A percentile compares a stretch with the other conserved stretches of the same genome.
These are phyloP conservation scores for Spea bombifrons DNA, from an alignment of 2,113 vertebrate species.

Conservation along the genomic window DNA sequence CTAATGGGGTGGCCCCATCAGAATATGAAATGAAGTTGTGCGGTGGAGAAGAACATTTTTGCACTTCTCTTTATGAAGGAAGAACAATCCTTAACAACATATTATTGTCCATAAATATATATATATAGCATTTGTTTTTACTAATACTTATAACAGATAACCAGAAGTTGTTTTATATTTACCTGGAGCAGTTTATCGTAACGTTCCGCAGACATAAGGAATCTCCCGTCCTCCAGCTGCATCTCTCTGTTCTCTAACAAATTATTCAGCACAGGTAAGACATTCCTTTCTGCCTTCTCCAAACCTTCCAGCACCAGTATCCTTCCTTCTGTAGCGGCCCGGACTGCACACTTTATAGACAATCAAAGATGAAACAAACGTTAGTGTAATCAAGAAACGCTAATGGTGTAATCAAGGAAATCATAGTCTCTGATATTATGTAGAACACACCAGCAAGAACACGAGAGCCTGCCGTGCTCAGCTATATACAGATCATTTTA, in stretches of 20 bases:
- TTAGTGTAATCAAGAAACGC: constrained; percentile 2
- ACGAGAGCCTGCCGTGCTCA: no score
- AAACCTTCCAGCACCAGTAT: constrained; percentile 91
- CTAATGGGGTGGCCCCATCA: no score
- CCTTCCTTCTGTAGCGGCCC: constrained; percentile 87
- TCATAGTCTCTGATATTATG: no score
- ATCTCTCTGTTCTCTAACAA: constrained; percentile 95
- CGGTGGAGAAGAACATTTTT: no score
- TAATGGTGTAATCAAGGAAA: no score
- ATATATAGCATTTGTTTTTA: no score
- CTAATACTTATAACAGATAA: no score
- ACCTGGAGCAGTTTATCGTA: constrained; percentile 94
- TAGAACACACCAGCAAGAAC: no score
- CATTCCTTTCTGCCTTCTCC: constrained; percentile 93
- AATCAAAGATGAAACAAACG: constrained; percentile 2
- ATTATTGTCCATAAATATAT: neutral
- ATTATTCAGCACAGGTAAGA: constrained; percentile 93
- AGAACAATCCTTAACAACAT: neutral
- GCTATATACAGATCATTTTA: no score
- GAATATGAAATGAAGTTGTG: neutral
- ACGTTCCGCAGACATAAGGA: constrained; percentile 89
- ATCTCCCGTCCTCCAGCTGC: constrained; percentile 96
- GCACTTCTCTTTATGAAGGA: no score
- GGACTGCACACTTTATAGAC: constrained; percentile 83
- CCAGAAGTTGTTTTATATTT: constrained; percentile 13